Evolutionary conservation across 2,797 vertebrate species (phyloP).

Genomic region (Anas bernieri): DNA sequence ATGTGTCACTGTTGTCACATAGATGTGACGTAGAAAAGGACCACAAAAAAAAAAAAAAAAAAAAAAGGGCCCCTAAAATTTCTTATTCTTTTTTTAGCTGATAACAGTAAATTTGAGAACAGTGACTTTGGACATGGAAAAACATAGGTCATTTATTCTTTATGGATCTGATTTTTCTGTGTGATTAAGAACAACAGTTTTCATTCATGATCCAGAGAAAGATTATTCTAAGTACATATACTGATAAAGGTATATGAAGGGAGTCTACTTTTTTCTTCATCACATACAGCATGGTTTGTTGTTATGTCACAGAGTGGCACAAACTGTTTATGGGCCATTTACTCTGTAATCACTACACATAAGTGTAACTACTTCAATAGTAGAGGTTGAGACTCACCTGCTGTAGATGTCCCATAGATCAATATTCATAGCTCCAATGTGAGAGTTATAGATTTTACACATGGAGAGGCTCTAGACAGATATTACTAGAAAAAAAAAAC

Average conservation of each 20-base stretch:
- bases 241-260: background rate
- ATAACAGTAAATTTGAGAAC: conserved; percentile 4
- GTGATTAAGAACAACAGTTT: background rate
- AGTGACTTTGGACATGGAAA: background rate
- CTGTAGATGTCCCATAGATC: background rate
- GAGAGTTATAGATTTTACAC: background rate
- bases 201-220: conserved; percentile 14
- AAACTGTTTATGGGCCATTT: background rate
- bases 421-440: background rate
- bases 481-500: conserved; percentile 42
- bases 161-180: background rate
- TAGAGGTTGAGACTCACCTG: background rate
- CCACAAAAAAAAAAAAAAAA: conserved; percentile 10
- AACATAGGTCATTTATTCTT: conserved; percentile 12
- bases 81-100: conserved; percentile 13
- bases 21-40: background rate
- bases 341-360: background rate
- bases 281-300: background rate
- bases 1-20: background rate
- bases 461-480: background rate
- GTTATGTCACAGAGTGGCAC: background rate
- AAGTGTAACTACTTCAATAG: conserved; percentile 1
- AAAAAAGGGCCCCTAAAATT: conserved; percentile 26
- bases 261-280: background rate
- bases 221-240: background rate